A percentile compares a stretch with the other conserved stretches of the same genome.
Evolutionary conservation across 2,113 vertebrate genomes (phyloP).

Genomic region (Xyrauchen texanus): DNA sequence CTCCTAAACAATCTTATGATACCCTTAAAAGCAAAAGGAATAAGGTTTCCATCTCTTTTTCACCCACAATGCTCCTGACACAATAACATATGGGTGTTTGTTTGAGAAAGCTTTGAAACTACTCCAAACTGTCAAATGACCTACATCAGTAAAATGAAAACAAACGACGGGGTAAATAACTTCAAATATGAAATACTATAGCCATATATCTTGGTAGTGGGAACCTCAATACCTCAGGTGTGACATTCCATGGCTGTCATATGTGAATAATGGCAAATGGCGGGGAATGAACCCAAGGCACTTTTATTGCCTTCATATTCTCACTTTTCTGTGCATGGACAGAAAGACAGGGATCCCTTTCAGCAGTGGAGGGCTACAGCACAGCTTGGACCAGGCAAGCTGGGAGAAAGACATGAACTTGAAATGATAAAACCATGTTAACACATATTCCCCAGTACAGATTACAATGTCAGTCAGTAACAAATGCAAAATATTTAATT

Average conservation of each 20-base stretch:
- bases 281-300: slow-evolving; percentile 43
- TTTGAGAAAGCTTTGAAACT: slow-evolving; percentile 60
- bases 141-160: slow-evolving; percentile 72
- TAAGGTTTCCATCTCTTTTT: slow-evolving; percentile 35
- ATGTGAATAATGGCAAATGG: slow-evolving; percentile 64
- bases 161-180: slow-evolving; percentile 71
- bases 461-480: too few species aligned
- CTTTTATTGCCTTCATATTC: slow-evolving; percentile 56
- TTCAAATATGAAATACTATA: slow-evolving; percentile 67
- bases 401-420: background rate
- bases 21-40: slow-evolving; percentile 33
- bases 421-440: too few species aligned
- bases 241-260: slow-evolving; percentile 62
- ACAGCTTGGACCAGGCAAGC: slow-evolving; percentile 34
- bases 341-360: background rate
- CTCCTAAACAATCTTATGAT: background rate
- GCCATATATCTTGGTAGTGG: slow-evolving; percentile 66
- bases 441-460: too few species aligned
- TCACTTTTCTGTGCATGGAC: slow-evolving; percentile 17
- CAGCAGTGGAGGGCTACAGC: slow-evolving; percentile 3
- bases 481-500: too few species aligned
- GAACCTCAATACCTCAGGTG: slow-evolving; percentile 68
- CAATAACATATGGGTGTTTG: slow-evolving; percentile 61
- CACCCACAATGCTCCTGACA: slow-evolving; percentile 36
- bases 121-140: slow-evolving; percentile 73